These are phyloP conservation scores for Ichneumon xanthorius DNA, from an alignment of 2,888 invertebrate genomes.

Conservation along the genomic window DNA sequence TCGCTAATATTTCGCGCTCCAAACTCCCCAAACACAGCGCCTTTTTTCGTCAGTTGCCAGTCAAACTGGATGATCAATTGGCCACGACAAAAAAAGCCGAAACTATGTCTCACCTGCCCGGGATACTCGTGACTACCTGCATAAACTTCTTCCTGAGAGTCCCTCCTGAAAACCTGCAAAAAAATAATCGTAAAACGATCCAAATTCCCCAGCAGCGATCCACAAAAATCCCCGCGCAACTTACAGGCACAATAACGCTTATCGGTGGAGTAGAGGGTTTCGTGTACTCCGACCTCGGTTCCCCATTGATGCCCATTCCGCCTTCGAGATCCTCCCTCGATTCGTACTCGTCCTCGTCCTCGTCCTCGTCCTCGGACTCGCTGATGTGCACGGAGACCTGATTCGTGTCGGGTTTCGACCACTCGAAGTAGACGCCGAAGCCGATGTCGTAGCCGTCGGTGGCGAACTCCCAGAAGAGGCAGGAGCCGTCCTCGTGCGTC, in stretches of 20 bases:
- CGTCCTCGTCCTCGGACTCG: conserved; percentile 97
- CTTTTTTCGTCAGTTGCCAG: neutral
- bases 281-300: conserved; percentile 76
- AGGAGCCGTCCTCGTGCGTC: conserved; percentile 96
- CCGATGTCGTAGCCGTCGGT: conserved; percentile 99
- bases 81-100: neutral
- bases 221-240: conserved; percentile 50
- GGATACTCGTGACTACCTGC: conserved; percentile 99
- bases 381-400: conserved; percentile 97
- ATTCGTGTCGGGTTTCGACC: conserved; percentile 95
- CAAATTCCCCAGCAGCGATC: neutral
- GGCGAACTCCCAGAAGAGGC: conserved; percentile 99
- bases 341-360: conserved; percentile 88
- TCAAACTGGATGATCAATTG: neutral
- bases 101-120: conserved; percentile 85
- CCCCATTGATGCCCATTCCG: conserved; percentile 77
- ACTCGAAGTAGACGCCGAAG: conserved; percentile 99
- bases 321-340: conserved; percentile 87
- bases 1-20: no score
- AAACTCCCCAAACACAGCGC: neutral
- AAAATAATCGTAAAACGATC: conserved; percentile 80
- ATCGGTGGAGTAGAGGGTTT: conserved; percentile 79
- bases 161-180: conserved; percentile 97
- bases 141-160: conserved; percentile 98
- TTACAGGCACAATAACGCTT: conserved; percentile 82